phyloP scores from a whole-genome alignment of 2,797 vertebrate species.

The Acrossocheilus wenchowensis region DNA sequence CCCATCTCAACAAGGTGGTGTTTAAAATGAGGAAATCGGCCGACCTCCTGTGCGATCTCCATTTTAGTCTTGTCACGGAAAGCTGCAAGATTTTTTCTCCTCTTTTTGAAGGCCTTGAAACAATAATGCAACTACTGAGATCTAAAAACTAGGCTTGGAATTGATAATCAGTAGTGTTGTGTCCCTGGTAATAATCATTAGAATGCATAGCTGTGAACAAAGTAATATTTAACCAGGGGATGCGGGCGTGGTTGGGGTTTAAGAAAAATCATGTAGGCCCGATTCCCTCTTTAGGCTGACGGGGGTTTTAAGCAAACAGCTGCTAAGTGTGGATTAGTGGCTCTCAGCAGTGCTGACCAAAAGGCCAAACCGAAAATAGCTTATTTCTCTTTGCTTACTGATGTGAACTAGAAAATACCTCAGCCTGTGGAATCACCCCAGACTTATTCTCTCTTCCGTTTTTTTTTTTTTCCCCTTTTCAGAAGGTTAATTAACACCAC shows the following conservation, averaged over 20 bases:
- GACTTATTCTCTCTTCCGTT: background rate
- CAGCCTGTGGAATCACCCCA: slow-evolving; percentile 28
- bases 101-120: slow-evolving; percentile 15
- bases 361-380: slow-evolving; percentile 59
- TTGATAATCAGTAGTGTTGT: slow-evolving; percentile 58
- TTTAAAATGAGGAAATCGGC: slow-evolving; percentile 65
- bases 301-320: slow-evolving; percentile 61
- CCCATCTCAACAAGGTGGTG: slow-evolving; percentile 62
- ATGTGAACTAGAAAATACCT: slow-evolving; percentile 51
- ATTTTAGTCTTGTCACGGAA: slow-evolving; percentile 64
- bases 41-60: slow-evolving; percentile 51
- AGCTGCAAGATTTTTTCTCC: slow-evolving; percentile 33
- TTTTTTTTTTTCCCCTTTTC: background rate
- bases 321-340: slow-evolving; percentile 62
- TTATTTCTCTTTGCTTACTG: slow-evolving; percentile 54
- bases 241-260: slow-evolving; percentile 40
- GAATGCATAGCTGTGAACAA: slow-evolving; percentile 39
- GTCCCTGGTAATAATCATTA: slow-evolving; percentile 37
- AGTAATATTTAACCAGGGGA: slow-evolving; percentile 41
- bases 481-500: slow-evolving; percentile 9
- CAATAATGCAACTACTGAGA: slow-evolving; percentile 54
- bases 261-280: slow-evolving; percentile 60
- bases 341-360: slow-evolving; percentile 44
- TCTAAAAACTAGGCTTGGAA: slow-evolving; percentile 44
- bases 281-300: slow-evolving; percentile 60